Evolutionary conservation across 2,113 vertebrate species (phyloP).

Genomic region (Elephantulus edwardii): DNA sequence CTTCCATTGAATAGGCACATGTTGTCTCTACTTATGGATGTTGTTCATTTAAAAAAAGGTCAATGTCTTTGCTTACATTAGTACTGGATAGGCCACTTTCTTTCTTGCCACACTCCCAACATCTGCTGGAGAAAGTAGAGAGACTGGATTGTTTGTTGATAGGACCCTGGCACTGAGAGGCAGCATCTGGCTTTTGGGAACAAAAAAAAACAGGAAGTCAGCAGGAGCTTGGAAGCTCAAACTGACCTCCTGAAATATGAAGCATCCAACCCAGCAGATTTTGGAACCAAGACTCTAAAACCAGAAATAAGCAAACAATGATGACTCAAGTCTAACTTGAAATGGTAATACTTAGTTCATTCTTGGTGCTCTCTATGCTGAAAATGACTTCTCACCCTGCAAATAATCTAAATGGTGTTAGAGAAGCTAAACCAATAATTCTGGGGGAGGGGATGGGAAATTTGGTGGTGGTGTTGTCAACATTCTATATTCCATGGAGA

Average conservation of each 20-base stretch:
- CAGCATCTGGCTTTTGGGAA: background rate
- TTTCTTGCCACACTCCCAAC: too few relatives aligned
- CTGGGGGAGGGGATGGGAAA: too few relatives aligned
- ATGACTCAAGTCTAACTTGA: background rate
- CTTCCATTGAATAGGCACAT: background rate
- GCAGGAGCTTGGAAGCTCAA: accelerated
- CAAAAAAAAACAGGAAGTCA: background rate
- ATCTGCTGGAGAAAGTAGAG: background rate
- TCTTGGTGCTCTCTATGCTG: constrained; percentile 12
- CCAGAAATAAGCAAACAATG: constrained; percentile 1
- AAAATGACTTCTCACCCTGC: background rate
- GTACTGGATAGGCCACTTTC: background rate
- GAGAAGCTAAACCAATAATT: background rate
- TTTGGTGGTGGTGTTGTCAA: background rate
- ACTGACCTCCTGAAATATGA: background rate
- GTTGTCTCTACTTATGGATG: background rate
- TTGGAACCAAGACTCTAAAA: constrained; percentile 4
- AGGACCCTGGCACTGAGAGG: background rate
- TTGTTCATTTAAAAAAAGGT: background rate
- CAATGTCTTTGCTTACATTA: background rate
- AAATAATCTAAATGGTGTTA: background rate
- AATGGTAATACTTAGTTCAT: background rate
- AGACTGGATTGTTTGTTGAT: background rate
- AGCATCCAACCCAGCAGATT: background rate
- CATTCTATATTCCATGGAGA: background rate